These are phyloP conservation scores for Ypsolopha scabrella DNA, from an alignment of 2,888 invertebrate species.

Conservation along the genomic window DNA sequence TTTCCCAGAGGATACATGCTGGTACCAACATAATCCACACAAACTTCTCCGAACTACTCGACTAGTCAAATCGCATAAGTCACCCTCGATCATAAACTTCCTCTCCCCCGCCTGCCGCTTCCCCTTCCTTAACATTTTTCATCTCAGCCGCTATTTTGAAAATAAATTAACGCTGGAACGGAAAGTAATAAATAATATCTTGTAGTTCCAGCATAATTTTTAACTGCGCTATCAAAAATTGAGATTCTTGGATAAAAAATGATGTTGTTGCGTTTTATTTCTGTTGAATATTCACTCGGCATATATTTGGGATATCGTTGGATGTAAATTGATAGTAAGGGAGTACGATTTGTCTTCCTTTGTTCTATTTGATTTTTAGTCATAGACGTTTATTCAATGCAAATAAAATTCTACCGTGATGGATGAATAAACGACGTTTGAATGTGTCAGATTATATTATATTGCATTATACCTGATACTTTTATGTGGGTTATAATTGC, in stretches of 20 bases:
- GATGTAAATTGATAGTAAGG: not conserved
- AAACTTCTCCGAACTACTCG: conserved; percentile 13
- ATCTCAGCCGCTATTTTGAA: conserved; percentile 26
- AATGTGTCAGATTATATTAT: no score
- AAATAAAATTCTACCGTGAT: no score
- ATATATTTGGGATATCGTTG: not conserved
- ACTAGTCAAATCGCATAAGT: conserved; percentile 37
- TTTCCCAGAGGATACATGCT: not conserved
- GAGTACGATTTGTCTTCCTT: not conserved
- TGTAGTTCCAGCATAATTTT: conserved; percentile 27
- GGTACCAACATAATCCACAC: not conserved
- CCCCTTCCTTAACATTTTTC: conserved; percentile 20
- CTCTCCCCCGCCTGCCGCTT: not conserved
- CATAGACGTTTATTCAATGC: no score
- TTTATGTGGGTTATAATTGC: no score
- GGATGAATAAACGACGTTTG: no score
- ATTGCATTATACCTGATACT: no score
- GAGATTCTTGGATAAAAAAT: conserved; percentile 21
- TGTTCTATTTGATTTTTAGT: not conserved
- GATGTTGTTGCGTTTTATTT: conserved; percentile 10
- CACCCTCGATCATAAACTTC: conserved; percentile 18
- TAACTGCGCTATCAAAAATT: conserved; percentile 22
- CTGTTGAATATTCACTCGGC: not conserved
- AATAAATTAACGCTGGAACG: conserved; percentile 32
- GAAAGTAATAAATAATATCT: conserved; percentile 40